phyloP scores from a whole-genome alignment of 2,797 vertebrate genomes.

The Trachurus trachurus region DNA sequence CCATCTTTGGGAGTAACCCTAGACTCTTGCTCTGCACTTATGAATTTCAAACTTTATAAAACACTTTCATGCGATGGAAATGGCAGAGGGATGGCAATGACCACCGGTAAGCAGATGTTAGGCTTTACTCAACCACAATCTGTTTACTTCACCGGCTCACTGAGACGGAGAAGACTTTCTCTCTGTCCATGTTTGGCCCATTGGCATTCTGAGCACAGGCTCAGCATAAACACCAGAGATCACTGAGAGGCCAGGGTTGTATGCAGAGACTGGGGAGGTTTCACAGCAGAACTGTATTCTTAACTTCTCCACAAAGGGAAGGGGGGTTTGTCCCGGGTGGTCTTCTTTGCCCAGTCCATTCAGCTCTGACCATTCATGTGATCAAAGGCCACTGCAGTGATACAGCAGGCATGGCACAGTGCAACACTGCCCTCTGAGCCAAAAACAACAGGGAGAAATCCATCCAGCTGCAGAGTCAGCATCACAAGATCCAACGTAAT shows the following conservation, averaged over 20 bases:
- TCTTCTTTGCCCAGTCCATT: conserved; percentile 40
- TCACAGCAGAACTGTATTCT: conserved; percentile 32
- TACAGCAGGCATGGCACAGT: conserved; percentile 25
- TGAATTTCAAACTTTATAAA: conserved; percentile 31
- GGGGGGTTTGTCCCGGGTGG: conserved; percentile 37
- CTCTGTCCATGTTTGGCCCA: conserved; percentile 51
- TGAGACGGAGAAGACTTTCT: conserved; percentile 20
- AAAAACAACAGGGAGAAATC: conserved; percentile 46
- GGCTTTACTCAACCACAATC: conserved; percentile 37
- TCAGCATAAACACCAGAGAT: conserved; percentile 54
- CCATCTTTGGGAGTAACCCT: conserved; percentile 6
- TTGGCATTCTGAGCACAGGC: conserved; percentile 58
- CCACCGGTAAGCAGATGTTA: conserved; percentile 27
- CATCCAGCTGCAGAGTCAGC: conserved; percentile 13
- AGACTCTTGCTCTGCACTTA: neutral
- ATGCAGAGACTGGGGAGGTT: conserved; percentile 17
- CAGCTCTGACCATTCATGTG: conserved; percentile 39
- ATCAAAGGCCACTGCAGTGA: conserved; percentile 39
- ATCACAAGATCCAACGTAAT: conserved; percentile 22
- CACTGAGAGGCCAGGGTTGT: conserved; percentile 7
- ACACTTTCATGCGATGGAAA: conserved; percentile 8
- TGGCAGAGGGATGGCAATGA: neutral
- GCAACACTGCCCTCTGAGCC: conserved; percentile 38
- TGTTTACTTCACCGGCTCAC: conserved; percentile 42
- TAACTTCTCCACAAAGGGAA: conserved; percentile 34